Evolutionary conservation across 2,888 invertebrate species (phyloP).

Genomic region (Steinernema carpocapsae): DNA sequence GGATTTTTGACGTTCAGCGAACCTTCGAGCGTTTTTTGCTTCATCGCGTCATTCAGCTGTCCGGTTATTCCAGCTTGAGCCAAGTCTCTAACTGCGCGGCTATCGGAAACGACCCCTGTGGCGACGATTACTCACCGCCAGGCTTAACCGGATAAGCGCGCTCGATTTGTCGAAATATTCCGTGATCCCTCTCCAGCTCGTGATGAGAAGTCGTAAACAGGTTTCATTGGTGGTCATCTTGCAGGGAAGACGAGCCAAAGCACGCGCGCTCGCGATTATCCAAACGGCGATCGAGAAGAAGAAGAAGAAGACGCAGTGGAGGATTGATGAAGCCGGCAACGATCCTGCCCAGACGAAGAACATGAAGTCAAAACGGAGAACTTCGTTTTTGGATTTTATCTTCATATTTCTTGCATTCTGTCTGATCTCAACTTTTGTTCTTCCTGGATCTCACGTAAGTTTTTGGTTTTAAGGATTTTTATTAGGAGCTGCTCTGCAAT

Average conservation of each 20-base stretch:
- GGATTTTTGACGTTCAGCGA: not conserved
- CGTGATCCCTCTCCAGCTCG: not conserved
- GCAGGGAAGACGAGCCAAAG: slow-evolving; percentile 1
- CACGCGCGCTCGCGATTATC: too few species aligned
- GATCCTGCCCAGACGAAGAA: not conserved
- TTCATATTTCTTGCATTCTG: not conserved
- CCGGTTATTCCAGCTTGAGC: not conserved
- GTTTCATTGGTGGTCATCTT: not conserved
- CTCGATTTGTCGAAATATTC: not conserved
- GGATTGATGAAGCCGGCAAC: slow-evolving; percentile 29
- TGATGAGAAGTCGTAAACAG: slow-evolving; percentile 4
- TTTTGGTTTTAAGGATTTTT: too few species aligned
- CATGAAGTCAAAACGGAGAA: slow-evolving; percentile 8
- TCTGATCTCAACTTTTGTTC: not conserved
- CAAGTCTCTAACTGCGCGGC: not conserved
- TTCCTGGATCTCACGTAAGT: slow-evolving; percentile 18
- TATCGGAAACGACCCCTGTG: not conserved
- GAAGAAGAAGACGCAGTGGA: slow-evolving; percentile 12
- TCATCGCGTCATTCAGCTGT: not conserved
- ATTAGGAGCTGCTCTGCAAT: too few species aligned
- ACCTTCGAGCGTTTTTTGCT: not conserved
- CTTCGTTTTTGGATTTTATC: slow-evolving; percentile 17
- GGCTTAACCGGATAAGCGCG: slow-evolving; percentile 27
- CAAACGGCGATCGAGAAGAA: too few species aligned
- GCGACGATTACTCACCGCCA: slow-evolving; percentile 14